Evolutionary conservation across 2,797 vertebrate species (phyloP).

Genomic region (Poeciliopsis turneri): DNA sequence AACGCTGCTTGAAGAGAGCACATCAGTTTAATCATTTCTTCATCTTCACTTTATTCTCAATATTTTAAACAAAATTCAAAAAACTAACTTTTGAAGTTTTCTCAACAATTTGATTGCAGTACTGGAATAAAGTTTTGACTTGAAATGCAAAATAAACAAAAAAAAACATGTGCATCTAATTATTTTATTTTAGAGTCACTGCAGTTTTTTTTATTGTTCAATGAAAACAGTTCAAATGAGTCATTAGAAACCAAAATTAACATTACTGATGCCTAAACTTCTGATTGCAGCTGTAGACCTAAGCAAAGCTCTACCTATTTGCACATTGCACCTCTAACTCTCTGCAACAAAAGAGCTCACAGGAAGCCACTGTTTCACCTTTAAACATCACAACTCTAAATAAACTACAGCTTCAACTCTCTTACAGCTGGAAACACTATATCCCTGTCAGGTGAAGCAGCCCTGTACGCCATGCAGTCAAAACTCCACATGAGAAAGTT

Average conservation of each 20-base stretch:
- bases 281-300: not conserved
- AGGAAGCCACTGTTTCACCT: not conserved
- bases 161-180: not conserved
- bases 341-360: not conserved
- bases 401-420: not conserved
- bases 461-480: constrained; percentile 1
- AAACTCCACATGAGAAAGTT: constrained; percentile 19
- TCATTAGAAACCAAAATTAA: not conserved
- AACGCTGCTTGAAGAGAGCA: not conserved
- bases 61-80: not conserved
- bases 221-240: not conserved
- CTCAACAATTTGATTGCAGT: not conserved
- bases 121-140: not conserved
- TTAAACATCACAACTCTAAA: not conserved
- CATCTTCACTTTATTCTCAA: not conserved
- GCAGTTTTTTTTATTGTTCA: not conserved
- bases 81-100: not conserved
- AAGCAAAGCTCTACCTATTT: not conserved
- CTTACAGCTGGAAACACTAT: constrained; percentile 9
- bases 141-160: not conserved
- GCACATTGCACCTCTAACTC: not conserved
- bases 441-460: not conserved
- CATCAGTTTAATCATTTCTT: not conserved
- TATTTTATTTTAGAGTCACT: not conserved
- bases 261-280: not conserved